Conservation (phyloP, 2,113 vertebrate species). For the Clinocottus analis region DNA sequence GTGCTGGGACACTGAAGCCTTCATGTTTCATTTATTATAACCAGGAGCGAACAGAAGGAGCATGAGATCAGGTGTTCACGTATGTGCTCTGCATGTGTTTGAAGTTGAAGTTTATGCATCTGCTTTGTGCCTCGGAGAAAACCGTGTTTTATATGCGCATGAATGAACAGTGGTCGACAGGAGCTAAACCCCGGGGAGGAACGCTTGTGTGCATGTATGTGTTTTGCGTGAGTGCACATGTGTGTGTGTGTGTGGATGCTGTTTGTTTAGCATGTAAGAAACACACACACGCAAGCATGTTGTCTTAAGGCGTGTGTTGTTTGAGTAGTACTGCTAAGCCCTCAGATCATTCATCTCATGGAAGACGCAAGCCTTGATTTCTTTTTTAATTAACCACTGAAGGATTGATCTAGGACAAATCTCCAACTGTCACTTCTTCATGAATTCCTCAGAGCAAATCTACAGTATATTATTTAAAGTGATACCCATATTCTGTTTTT, state of each 20-base stretch:
- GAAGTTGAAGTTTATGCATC: conserved; percentile 13
- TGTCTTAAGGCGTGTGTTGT: conserved; percentile 13
- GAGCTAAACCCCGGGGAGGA: conserved; percentile 36
- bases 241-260: background rate
- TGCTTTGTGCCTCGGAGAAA: conserved; percentile 36
- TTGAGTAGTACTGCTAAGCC: conserved; percentile 16
- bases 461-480: conserved; percentile 1
- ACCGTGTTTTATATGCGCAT: conserved; percentile 38
- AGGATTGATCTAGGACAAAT: conserved; percentile 18
- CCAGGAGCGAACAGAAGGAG: background rate
- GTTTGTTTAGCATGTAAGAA: conserved; percentile 22
- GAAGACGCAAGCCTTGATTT: conserved; percentile 13
- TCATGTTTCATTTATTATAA: conserved; percentile 62
- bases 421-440: background rate
- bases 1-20: background rate
- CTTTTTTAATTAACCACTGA: conserved; percentile 49
- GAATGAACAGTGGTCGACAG: conserved; percentile 42
- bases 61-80: conserved; percentile 52
- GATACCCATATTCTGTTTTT: background rate
- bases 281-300: conserved; percentile 19
- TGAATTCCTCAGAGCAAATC: conserved; percentile 13
- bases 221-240: conserved; percentile 41
- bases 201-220: conserved; percentile 35
- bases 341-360: background rate
- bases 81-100: conserved; percentile 21